Conservation (phyloP, 1,140 invertebrate genomes). For the Calosoma granatense region DNA sequence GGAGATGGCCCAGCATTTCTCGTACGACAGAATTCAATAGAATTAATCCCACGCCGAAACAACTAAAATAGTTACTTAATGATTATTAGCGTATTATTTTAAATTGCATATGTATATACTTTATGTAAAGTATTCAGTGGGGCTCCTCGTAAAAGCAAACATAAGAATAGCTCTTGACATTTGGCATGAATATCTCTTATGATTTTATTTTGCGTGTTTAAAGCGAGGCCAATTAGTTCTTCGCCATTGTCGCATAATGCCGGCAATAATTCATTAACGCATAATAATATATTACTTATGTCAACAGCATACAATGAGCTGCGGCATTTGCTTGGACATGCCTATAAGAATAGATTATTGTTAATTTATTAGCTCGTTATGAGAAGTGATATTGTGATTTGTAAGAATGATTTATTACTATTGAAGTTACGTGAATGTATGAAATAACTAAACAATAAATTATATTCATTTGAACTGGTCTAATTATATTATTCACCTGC, state of each 20-base stretch:
- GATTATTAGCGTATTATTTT: too few relatives aligned
- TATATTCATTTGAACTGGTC: too few relatives aligned
- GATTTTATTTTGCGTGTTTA: conserved; percentile 46
- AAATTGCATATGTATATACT: too few relatives aligned
- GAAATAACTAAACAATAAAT: too few relatives aligned
- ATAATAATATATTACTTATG: conserved; percentile 61
- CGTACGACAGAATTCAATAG: conserved; percentile 40
- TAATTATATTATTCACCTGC: conserved; percentile 48
- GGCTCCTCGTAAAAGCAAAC: conserved; percentile 56
- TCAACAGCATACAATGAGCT: conserved; percentile 56
- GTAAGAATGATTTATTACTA: too few relatives aligned
- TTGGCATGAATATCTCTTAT: conserved; percentile 67
- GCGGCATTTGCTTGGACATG: conserved; percentile 46
- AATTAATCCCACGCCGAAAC: conserved; percentile 45
- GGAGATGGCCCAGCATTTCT: conserved; percentile 41
- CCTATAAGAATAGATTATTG: conserved; percentile 35
- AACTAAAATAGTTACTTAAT: conserved; percentile 34
- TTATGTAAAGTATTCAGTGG: conserved; percentile 62
- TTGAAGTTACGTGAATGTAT: too few relatives aligned
- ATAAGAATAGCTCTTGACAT: conserved; percentile 61
- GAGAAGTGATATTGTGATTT: too few relatives aligned
- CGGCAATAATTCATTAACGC: conserved; percentile 55
- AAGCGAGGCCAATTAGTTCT: conserved; percentile 46
- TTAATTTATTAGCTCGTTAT: not conserved
- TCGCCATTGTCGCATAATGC: conserved; percentile 49